These are phyloP conservation scores for Aphis gossypii DNA, from an alignment of 1,140 invertebrate species.

Conservation along the genomic window DNA sequence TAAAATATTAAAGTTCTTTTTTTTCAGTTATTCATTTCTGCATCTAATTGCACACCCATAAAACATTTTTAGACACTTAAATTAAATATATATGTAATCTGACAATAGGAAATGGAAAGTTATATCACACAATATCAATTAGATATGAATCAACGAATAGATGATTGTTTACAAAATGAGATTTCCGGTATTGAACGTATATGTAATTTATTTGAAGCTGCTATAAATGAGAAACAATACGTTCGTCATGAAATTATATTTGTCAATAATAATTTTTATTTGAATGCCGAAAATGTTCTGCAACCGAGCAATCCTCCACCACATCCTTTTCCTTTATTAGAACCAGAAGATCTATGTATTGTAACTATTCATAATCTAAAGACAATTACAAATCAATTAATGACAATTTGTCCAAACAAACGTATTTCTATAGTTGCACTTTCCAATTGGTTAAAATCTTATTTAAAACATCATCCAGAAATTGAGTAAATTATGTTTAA, in stretches of 20 bases:
- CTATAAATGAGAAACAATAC: not conserved
- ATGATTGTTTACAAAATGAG: constrained; percentile 10
- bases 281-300: not conserved
- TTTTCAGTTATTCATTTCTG: not conserved
- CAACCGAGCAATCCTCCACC: not conserved
- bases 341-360: not conserved
- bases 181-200: constrained; percentile 3
- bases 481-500: not conserved
- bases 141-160: not conserved
- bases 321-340: constrained; percentile 16
- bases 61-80: not conserved
- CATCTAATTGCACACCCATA: not conserved
- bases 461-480: not conserved
- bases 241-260: constrained; percentile 40
- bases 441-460: not conserved
- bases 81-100: not conserved
- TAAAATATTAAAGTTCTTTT: not conserved
- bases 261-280: not conserved
- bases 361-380: not conserved
- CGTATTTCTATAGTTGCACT: not conserved
- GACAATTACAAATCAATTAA: not conserved
- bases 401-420: not conserved
- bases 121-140: not conserved
- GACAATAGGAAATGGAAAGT: constrained; percentile 25
- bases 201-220: constrained; percentile 26